phyloP scores from a whole-genome alignment of 2,888 invertebrate genomes.

The Eristalinus sepulchralis region DNA sequence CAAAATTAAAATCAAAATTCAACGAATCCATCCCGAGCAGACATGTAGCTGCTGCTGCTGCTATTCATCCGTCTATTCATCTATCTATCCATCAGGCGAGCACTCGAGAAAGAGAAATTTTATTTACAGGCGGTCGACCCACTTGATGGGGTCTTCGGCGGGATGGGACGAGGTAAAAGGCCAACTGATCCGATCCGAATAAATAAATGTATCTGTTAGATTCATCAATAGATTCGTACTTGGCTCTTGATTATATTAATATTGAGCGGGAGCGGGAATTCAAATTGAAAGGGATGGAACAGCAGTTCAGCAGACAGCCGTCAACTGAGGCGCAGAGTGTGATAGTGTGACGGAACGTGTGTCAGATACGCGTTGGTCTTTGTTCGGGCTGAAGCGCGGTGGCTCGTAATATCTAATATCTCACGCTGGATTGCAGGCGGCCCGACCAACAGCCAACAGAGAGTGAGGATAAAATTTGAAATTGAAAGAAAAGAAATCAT shows the following conservation, averaged over 20 bases:
- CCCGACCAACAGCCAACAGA: not conserved
- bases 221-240: slow-evolving; percentile 71
- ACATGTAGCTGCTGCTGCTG: not conserved
- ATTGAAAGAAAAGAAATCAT: slow-evolving; percentile 67
- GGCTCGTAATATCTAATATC: slow-evolving; percentile 52
- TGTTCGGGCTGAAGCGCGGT: slow-evolving; percentile 24
- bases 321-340: not conserved
- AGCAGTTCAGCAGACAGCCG: not conserved
- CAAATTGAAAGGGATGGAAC: slow-evolving; percentile 67
- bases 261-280: slow-evolving; percentile 64
- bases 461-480: slow-evolving; percentile 52
- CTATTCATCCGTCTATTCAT: slow-evolving; percentile 33
- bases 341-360: slow-evolving; percentile 58
- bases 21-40: slow-evolving; percentile 41
- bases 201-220: slow-evolving; percentile 71
- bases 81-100: slow-evolving; percentile 62
- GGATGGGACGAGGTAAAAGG: not conserved
- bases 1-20: slow-evolving; percentile 65
- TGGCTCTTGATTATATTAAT: slow-evolving; percentile 71
- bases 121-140: slow-evolving; percentile 44
- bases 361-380: slow-evolving; percentile 37
- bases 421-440: slow-evolving; percentile 31
- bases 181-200: slow-evolving; percentile 46
- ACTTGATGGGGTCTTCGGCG: slow-evolving; percentile 39
- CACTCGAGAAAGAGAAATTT: slow-evolving; percentile 61